Evolutionary conservation across 2,113 vertebrate genomes (phyloP), one percentile per base, ranked within the genome.

Genomic region (Eulacestoma nigropectus): DNA sequence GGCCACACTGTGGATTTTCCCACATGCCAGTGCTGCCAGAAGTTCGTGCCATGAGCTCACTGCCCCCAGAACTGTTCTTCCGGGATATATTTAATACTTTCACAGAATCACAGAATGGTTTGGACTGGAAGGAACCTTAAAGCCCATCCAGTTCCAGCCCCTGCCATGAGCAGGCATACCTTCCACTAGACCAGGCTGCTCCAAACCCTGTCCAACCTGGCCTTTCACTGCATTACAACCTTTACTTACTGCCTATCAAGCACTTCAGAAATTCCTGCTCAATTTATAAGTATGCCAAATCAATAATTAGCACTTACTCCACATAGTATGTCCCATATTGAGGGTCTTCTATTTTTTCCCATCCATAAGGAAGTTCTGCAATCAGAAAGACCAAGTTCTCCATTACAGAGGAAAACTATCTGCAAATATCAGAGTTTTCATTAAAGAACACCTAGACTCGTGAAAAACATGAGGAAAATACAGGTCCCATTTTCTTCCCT

Each of bases 301-400:
- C 72, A 69, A 15, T 42, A 85, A 91, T 47, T 35, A 53, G 89
- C 87, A 99, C 99, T 99, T 97, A 99, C 99, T 99, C 99, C 17
- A 99, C 99, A 3, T 99, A 99, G 46, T 99, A 99, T 20, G 98
- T 99, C 88, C 99, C 99, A 10, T 99, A 99, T 56, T 99, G 99
- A 59, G 99, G 99, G 90, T 99, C 99, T 89, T 99, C 99, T 81
- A 99, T 99, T 98, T 99, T 99, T 97, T 99, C 99, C 99, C 99
- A 99, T 83, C 99, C 99, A 47, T 99, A 99, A 41, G 99, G 99
- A 97, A 99, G 98, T 96, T 99, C 99, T 99, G 93, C 37, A 97
- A 97, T 77, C 46, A 95, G 94, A 97, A 64, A 88, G 50, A 93
- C 73, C 76, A 63, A 89, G 74, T 77, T 91, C 35, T 67, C 70